Evolutionary conservation across 2,888 invertebrate genomes (phyloP), one percentile per base, ranked within the genome.

Genomic region (Agrilus biguttatus): DNA sequence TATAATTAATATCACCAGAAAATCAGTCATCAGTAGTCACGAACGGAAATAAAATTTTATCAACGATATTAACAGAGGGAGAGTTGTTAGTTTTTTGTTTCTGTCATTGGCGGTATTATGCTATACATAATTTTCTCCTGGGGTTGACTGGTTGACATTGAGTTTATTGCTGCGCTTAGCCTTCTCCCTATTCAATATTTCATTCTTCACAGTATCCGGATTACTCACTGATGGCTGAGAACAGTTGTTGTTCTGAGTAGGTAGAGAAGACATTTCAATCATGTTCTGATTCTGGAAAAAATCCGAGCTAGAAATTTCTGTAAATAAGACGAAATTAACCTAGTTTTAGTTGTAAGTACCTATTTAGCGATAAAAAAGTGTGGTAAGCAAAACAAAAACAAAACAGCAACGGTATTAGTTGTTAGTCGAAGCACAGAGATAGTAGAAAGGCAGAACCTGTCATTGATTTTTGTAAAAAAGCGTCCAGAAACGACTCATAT

Each of bases 251-350:
- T 80, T 80, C 57, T 78, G 78, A 33, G 69, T 63, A 48, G 69
- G 62, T 53, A 80, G 65, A 63, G 78, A 78, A 39, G 80, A 78
- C 72, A 80, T 78, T 68, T 81, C 80, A 57, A 78, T 77, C 59
- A 69, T 67, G 61, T 69, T 70, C 65, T 70, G 68, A 61, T 65
- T 69, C 67, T 67, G 65, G 65, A 67, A 66, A 66, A 65, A 65
- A 65, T 64, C 65, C 65, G 63, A 65, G 62, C 66, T 65, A 66
- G 65, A 65, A 64, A 61, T 61, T 62, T 65, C 66, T 66, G 65
- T 60, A 66, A 66, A 63, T 59, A 63, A 65, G 63, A 65, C 54
- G 62, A 62, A 64, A 62, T 60, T 63, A 62, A 59, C 65, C 65
- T 65, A 64, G 63, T 63, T 66, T 66, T 62, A 65, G 65, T 65